Evolutionary conservation across 2,888 invertebrate genomes (phyloP), one percentile per base, ranked within the genome.

Genomic region (Himalopsyche kuldschensis): DNA sequence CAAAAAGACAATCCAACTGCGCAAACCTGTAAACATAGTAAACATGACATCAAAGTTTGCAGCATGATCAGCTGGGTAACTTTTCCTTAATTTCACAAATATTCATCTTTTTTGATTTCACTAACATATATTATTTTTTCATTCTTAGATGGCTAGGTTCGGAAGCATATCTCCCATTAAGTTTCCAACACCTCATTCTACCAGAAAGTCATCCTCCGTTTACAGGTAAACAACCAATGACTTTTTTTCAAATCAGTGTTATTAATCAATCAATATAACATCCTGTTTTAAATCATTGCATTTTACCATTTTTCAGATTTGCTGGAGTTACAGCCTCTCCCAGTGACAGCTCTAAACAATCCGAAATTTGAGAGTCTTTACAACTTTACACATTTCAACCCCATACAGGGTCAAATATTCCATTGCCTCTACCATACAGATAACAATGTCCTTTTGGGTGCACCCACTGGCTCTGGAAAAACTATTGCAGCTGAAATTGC

Each of bases 401-500:
- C 99, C 0, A 98, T 99, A 87, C 99, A 99, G 91, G 98, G 98
- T 0, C 99, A 99, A 91, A 96, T 99, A 86, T 99, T 99, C 90
- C 98, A 99, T 90, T 96, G 97, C 77, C 91, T 99, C 6, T 99
- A 98, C 90, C 96, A 99, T 89, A 98, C 97, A 0, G 98, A 99
- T 88, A 94, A 95, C 87, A 99, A 99, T 89, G 96, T 98, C 8
- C 91, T 99, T 31, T 91, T 99, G 5, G 98, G 98, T 0, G 99
- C 99, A 0, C 98, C 98, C 0, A 99, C 98, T 0, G 98, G 98
- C 0, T 98, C 98, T 0, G 99, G 99, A 48, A 99, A 99, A 92
- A 99, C 99, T 0, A 97, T 99, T 77, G 98, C 97, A 0, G 99
- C 99, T 0, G 99, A 99, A 90, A 94, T 99, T 32, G 99, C 99